phyloP scores from a whole-genome alignment of 2,113 vertebrate genomes.

The Nymphicus hollandicus region DNA sequence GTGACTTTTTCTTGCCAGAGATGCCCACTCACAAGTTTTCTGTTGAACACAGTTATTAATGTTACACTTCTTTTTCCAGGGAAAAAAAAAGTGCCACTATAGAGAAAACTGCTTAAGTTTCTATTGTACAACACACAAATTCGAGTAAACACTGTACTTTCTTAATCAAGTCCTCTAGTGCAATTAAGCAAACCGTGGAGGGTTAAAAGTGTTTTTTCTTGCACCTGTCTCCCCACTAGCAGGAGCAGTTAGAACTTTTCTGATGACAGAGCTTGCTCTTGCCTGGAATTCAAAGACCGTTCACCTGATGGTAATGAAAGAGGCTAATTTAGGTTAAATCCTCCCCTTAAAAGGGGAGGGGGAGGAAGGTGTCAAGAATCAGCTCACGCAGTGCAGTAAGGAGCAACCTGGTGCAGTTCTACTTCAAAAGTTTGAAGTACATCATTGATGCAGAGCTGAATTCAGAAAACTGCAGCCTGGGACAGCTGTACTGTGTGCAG shows the following conservation, averaged over 20 bases:
- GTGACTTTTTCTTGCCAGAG: background rate
- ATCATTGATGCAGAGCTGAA: slow-evolving; percentile 42
- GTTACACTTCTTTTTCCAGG: background rate
- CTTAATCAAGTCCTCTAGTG: background rate
- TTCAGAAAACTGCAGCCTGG: slow-evolving; percentile 58
- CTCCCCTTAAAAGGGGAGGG: background rate
- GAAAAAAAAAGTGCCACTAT: background rate
- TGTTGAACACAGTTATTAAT: slow-evolving; percentile 26
- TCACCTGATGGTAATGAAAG: slow-evolving; percentile 78
- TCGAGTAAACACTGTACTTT: background rate
- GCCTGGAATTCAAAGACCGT: slow-evolving; percentile 41
- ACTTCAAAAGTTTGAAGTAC: slow-evolving; percentile 61
- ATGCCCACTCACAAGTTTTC: slow-evolving; percentile 23
- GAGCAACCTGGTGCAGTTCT: slow-evolving; percentile 63
- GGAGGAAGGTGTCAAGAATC: background rate
- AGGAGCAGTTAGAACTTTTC: background rate
- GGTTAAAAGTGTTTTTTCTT: background rate
- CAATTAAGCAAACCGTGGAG: background rate
- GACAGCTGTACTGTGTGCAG: background rate
- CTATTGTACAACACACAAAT: background rate
- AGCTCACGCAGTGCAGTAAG: slow-evolving; percentile 19
- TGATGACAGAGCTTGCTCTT: background rate
- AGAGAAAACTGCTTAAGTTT: background rate
- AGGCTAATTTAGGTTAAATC: slow-evolving; percentile 74
- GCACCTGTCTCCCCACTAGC: slow-evolving; percentile 35